A percentile compares a stretch with the other conserved stretches of the same genome.
Conservation (phyloP, 2,797 vertebrate genomes). For the Cuculus canorus region DNA sequence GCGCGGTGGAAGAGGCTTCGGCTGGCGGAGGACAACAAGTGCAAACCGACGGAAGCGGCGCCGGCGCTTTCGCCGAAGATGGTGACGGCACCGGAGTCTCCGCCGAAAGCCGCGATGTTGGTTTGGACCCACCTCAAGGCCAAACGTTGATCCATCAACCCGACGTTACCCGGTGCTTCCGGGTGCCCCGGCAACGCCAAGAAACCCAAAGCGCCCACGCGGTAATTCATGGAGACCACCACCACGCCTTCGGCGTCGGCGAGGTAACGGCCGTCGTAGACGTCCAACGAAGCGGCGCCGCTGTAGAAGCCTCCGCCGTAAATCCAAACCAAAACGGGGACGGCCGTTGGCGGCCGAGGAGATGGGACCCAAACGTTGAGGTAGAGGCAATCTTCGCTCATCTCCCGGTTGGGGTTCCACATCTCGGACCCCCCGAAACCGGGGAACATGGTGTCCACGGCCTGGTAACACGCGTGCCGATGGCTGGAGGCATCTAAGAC, state of each 20-base stretch:
- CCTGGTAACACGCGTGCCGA: slow-evolving; percentile 87
- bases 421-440: slow-evolving; percentile 90
- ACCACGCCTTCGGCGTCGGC: slow-evolving; percentile 84
- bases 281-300: slow-evolving; percentile 89
- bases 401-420: slow-evolving; percentile 93
- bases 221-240: slow-evolving; percentile 93
- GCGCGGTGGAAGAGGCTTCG: slow-evolving; percentile 84
- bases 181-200: slow-evolving; percentile 86
- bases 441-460: slow-evolving; percentile 85
- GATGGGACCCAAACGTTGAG: slow-evolving; percentile 91
- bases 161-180: slow-evolving; percentile 91
- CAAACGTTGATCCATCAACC: slow-evolving; percentile 90
- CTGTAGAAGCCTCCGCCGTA: slow-evolving; percentile 94
- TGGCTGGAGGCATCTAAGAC: slow-evolving; percentile 81
- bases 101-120: slow-evolving; percentile 88
- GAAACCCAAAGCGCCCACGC: slow-evolving; percentile 91
- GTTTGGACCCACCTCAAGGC: slow-evolving; percentile 89
- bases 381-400: slow-evolving; percentile 93
- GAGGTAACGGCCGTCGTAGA: slow-evolving; percentile 92
- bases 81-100: slow-evolving; percentile 88
- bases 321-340: slow-evolving; percentile 93
- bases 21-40: slow-evolving; percentile 87
- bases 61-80: slow-evolving; percentile 95
- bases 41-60: slow-evolving; percentile 87
- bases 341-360: slow-evolving; percentile 76